A percentile compares a stretch with the other conserved stretches of the same genome.
These are phyloP conservation scores for Acanthurus lineatus DNA, from an alignment of 2,797 vertebrate species.

Conservation along the genomic window DNA sequence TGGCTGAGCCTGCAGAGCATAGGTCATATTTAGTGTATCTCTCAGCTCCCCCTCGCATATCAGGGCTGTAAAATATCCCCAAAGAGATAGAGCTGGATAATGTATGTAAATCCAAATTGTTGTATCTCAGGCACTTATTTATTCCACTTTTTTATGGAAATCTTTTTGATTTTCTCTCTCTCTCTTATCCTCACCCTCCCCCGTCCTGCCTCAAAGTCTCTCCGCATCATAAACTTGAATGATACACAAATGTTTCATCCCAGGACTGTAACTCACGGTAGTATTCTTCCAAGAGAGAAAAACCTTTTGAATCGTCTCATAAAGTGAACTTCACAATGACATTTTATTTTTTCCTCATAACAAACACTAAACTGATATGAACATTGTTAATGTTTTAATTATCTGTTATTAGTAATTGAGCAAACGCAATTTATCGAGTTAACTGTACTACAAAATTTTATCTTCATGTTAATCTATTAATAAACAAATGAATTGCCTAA, in stretches of 20 bases:
- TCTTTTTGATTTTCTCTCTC: constrained; percentile 72
- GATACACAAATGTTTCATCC: constrained; percentile 74
- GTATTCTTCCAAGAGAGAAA: constrained; percentile 52
- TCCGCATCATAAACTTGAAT: constrained; percentile 77
- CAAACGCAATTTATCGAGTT: not conserved
- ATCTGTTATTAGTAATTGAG: not conserved
- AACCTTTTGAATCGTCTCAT: constrained; percentile 47
- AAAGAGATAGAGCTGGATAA: constrained; percentile 84
- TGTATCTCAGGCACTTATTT: constrained; percentile 85
- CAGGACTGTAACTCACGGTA: constrained; percentile 65
- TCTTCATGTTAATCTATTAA: constrained; percentile 21
- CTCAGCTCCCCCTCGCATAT: constrained; percentile 73
- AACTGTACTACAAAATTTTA: not conserved
- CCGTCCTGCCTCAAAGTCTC: constrained; percentile 71
- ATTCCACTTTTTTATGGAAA: constrained; percentile 85
- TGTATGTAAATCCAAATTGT: constrained; percentile 87
- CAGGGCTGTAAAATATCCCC: constrained; percentile 82
- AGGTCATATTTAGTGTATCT: constrained; percentile 87
- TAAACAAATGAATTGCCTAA: constrained; percentile 16
- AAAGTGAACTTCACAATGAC: constrained; percentile 43
- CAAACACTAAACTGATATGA: constrained; percentile 33
- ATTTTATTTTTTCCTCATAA: constrained; percentile 29
- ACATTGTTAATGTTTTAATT: constrained; percentile 17
- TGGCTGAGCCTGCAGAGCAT: constrained; percentile 80
- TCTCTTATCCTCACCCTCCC: constrained; percentile 71